Percentiles rank a stretch among this genome's conserved stretches.
phyloP scores from a whole-genome alignment of 2,888 invertebrate species.

The Apamea crenata region DNA sequence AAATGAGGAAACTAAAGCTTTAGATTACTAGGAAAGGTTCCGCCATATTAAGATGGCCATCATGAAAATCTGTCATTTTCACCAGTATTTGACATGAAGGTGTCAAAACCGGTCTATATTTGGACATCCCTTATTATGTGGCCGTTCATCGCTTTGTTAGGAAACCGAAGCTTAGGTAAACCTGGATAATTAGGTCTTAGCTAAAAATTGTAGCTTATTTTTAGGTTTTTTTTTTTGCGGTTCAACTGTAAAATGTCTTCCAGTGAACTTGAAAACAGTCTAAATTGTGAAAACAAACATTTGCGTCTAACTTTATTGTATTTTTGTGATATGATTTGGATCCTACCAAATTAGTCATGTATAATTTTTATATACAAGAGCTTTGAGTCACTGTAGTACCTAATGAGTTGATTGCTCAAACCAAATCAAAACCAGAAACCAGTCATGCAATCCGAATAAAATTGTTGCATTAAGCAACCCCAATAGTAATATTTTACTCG shows the following conservation, averaged over 20 bases:
- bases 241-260: background rate
- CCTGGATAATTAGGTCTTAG: background rate
- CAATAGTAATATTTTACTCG: conserved; percentile 39
- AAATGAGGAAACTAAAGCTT: background rate
- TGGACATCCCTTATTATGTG: background rate
- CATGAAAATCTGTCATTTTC: background rate
- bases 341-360: background rate
- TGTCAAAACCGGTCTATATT: background rate
- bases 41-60: background rate
- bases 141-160: background rate
- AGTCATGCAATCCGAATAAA: conserved; percentile 51
- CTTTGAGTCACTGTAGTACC: background rate
- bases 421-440: conserved; percentile 48
- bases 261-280: background rate
- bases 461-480: conserved; percentile 47
- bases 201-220: background rate
- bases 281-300: background rate
- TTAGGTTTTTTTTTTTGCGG: too few species aligned
- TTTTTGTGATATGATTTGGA: background rate
- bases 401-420: conserved; percentile 38
- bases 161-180: background rate
- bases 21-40: too few species aligned
- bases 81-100: background rate
- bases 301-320: background rate
- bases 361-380: too few species aligned